Evolutionary conservation across 2,113 vertebrate species (phyloP), one percentile per base, ranked within the genome.

Genomic region (Oceanodroma tethys): DNA sequence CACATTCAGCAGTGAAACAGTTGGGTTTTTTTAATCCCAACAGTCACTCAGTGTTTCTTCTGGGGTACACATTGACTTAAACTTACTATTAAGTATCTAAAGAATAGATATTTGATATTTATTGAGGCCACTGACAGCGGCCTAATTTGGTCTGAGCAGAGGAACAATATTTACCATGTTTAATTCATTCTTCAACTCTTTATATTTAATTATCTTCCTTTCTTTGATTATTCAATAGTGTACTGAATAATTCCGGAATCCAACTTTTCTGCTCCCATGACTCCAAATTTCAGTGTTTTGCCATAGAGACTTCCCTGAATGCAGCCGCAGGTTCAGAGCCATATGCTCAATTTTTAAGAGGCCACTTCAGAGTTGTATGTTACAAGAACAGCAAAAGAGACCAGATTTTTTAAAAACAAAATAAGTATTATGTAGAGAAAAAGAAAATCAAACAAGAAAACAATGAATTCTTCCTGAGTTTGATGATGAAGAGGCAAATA

Each of bases 391-490:
- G 53, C 26, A 91, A 90, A 89, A 80, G 20, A 21, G 6, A 62
- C 30, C 4, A 80, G 40, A 22, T 38, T 53, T 94, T 62, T 95
- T 45, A 2, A 21, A 73, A 94, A 62, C 56, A 78, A 47, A 76
- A 76, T 18, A 13, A n/a, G 20, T 18, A n/a, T 65, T 73, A 66
- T 5, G 7, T 29, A 76, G 23, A 42, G 13, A 74, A 96, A 90
- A 92, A 67, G 17, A 81, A 96, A 95, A 88, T 72, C 58, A 88
- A 91, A 63, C 70, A 79, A 91, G 72, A 59, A 93, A 93, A 81
- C 73, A 85, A 90, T 83, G 87, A 89, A 2, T 73, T 91, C 66
- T 93, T 91, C 48, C 47, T 81, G 36, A 2, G 1, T 86, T 82
- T 94, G 68, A 93, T 70, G 87, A 87, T 86, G 59, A 90, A 88